A percentile compares a stretch with the other conserved stretches of the same genome.
These are phyloP conservation scores for Gerris buenoi DNA, from an alignment of 1,140 invertebrate species.

Conservation along the genomic window DNA sequence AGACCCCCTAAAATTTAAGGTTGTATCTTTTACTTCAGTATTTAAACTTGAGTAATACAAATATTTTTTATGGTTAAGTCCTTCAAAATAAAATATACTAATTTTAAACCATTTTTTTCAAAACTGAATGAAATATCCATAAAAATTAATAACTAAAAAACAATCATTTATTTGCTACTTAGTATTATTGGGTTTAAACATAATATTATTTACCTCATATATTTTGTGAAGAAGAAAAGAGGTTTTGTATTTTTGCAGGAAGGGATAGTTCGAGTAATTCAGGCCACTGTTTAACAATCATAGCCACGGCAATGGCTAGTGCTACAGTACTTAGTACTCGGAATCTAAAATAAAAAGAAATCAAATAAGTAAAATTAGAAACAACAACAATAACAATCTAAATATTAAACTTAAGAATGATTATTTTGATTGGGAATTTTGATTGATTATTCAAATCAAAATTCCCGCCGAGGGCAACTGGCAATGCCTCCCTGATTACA, in stretches of 20 bases:
- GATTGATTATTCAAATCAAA: background rate
- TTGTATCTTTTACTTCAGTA: too few relatives aligned
- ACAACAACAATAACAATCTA: background rate
- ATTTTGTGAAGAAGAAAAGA: background rate
- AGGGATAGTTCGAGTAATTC: conserved; percentile 32
- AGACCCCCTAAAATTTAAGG: too few relatives aligned
- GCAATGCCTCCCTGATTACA: too few relatives aligned
- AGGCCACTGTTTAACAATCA: conserved; percentile 76
- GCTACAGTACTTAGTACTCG: conserved; percentile 68
- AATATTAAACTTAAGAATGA: background rate
- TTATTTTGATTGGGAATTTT: background rate
- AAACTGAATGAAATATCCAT: too few relatives aligned
- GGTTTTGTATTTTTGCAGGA: background rate
- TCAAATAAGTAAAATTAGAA: background rate
- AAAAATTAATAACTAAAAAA: too few relatives aligned
- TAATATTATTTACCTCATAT: background rate
- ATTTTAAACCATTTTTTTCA: too few relatives aligned
- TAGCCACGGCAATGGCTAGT: conserved; percentile 58
- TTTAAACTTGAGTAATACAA: too few relatives aligned
- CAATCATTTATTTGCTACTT: too few relatives aligned
- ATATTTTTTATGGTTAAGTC: too few relatives aligned
- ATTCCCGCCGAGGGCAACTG: too few relatives aligned
- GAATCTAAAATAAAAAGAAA: conserved; percentile 45
- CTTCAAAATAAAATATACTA: too few relatives aligned
- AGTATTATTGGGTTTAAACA: too few relatives aligned